Base-by-base conservation (phyloP, 2,888 invertebrate species). In the Melipona bicolor region DNA sequence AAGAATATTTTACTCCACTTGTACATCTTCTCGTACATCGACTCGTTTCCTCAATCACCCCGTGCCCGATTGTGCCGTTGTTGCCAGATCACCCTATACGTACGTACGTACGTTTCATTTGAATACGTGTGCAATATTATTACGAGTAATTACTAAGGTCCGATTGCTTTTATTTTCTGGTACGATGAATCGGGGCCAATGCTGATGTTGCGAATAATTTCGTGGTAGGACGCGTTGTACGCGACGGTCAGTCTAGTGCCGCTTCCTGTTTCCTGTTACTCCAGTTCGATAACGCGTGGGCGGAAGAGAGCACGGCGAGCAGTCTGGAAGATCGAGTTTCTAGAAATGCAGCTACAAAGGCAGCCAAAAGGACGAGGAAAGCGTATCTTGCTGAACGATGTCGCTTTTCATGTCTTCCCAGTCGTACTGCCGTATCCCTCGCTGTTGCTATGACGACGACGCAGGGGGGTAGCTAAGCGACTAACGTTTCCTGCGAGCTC, bases 361-460 rank as follows among this genome's bases (percentile, higher is more conserved):
- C 52, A 65, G 24, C 24, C 2, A 67, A 36, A 64, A 65, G 54
- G 61, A 68, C 54, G 61, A 81, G 73, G n/a, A 71, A 71, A 80
- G 19, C 80, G 72, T 75, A 62, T 80, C 59, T 61, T n/a, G 64
- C 59, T 72, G 61, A 68, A 75, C 70, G 72, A 68, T 27, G 71
- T 76, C 71, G 61, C 79, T 85, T 79, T 84, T 78, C 77, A 49
- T 36, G 86, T 81, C 64, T 61, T 79, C 78, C 77, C 65, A 77
- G 61, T 62, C 61, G 73, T 52, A 49, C 27, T 36, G 62, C 50
- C 24, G 65, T 56, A 70, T 79, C 83, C 80, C 83, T 77, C 83
- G 85, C 64, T 85, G 86, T 88, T 88, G 70, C 82, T 56, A 85
- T 86, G 86, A 61, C 77, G 67, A 89, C 87, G 50, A 54, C n/a